phyloP scores from a whole-genome alignment of 64 coral and sea anemone species.

The Actinia equina region DNA sequence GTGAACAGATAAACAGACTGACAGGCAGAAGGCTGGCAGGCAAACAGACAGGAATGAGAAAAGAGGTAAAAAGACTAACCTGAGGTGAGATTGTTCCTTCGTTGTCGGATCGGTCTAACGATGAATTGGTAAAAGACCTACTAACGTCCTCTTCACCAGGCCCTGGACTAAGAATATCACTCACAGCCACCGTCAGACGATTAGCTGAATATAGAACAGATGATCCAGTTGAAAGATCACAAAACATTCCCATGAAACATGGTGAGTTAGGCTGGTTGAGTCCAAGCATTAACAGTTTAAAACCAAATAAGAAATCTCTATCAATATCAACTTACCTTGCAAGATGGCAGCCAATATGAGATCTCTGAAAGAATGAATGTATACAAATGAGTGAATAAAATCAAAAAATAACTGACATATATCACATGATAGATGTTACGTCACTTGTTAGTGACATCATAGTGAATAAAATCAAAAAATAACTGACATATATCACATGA shows the following conservation, averaged over 20 bases:
- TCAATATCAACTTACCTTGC: constrained; percentile 35
- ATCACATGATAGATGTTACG: not conserved
- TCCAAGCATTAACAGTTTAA: too few relatives aligned
- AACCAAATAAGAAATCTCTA: not conserved
- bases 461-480: too few relatives aligned
- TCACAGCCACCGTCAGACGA: constrained; percentile 86
- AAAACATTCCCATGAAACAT: too few relatives aligned
- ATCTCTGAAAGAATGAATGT: constrained; percentile 21
- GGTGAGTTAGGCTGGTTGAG: too few relatives aligned
- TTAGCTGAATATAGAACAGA: constrained; percentile 40
- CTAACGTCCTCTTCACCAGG: constrained; percentile 37
- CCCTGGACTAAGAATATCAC: constrained; percentile 79
- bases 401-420: not conserved
- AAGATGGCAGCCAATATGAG: constrained; percentile 56
- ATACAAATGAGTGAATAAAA: not conserved
- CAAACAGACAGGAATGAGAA: too few relatives aligned
- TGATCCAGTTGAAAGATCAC: not conserved
- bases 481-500: too few relatives aligned
- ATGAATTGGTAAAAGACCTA: not conserved
- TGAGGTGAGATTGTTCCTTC: constrained; percentile 37
- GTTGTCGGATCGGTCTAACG: not conserved
- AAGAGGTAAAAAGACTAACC: not conserved
- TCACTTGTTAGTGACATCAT: not conserved
- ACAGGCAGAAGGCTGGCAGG: not conserved
- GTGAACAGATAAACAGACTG: not conserved